Percentiles rank a stretch among this genome's conserved stretches.
These are phyloP conservation scores for Abramis brama DNA, from an alignment of 2,113 vertebrate species.

Conservation along the genomic window DNA sequence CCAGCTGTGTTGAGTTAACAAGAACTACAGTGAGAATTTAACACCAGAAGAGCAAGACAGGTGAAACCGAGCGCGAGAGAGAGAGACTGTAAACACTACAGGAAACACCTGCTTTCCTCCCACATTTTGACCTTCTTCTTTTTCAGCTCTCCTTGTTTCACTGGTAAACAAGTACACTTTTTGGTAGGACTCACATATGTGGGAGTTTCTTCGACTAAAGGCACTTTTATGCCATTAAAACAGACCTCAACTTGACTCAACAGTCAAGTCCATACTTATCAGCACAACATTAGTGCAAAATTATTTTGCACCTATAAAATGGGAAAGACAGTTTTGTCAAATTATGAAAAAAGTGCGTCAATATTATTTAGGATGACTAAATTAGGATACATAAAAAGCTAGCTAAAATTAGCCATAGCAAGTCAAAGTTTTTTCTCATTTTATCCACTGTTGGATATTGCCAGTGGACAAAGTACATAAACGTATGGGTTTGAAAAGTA, in stretches of 20 bases:
- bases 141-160: constrained; percentile 4
- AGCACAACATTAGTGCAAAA: background rate
- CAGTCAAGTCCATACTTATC: background rate
- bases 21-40: constrained; percentile 22
- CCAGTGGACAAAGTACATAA: background rate
- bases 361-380: background rate
- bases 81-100: constrained; percentile 20
- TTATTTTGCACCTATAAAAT: background rate
- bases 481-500: background rate
- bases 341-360: background rate
- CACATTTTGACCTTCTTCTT: constrained; percentile 34
- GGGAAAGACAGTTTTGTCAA: background rate
- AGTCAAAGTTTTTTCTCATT: background rate
- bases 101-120: constrained; percentile 40
- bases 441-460: background rate
- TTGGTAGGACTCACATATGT: background rate
- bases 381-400: background rate
- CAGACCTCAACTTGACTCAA: background rate
- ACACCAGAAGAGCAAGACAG: constrained; percentile 15
- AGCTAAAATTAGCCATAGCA: background rate
- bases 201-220: background rate
- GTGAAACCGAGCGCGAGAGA: background rate
- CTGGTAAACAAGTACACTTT: background rate
- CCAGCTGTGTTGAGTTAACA: constrained; percentile 15
- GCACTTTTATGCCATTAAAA: background rate